Evolutionary conservation across 1,140 invertebrate species (phyloP).

Genomic region (Phocides pigmalion): DNA sequence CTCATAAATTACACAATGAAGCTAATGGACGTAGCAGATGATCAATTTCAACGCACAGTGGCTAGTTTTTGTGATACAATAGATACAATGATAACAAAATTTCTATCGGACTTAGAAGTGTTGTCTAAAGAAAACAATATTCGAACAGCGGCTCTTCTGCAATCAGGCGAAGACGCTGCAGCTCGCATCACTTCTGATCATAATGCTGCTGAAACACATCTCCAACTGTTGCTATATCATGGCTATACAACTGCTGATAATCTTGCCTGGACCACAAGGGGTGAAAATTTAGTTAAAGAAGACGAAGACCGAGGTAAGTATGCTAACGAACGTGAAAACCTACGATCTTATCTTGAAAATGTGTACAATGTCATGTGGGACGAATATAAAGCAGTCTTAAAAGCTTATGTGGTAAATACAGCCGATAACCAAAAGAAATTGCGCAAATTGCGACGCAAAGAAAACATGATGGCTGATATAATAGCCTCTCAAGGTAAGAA

Average conservation of each 20-base stretch:
- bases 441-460: conserved; percentile 70
- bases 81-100: conserved; percentile 74
- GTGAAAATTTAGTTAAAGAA: conserved; percentile 73
- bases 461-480: conserved; percentile 76
- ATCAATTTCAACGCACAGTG: conserved; percentile 72
- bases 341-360: conserved; percentile 69
- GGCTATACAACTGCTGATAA: conserved; percentile 66
- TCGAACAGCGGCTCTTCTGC: conserved; percentile 58
- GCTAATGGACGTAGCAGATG: conserved; percentile 65
- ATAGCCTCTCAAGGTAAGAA: conserved; percentile 73
- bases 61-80: conserved; percentile 72
- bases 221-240: conserved; percentile 67
- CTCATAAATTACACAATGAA: conserved; percentile 60
- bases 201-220: conserved; percentile 69
- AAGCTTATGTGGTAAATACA: conserved; percentile 62
- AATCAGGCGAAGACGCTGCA: conserved; percentile 56
- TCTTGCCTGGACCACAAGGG: conserved; percentile 69
- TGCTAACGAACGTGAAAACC: conserved; percentile 61
- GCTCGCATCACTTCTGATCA: conserved; percentile 58
- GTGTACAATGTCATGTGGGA: conserved; percentile 70
- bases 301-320: conserved; percentile 72
- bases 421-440: conserved; percentile 73
- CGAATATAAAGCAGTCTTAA: conserved; percentile 71
- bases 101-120: conserved; percentile 63
- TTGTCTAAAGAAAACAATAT: conserved; percentile 60